These are phyloP conservation scores for Lanius ludovicianus DNA, from an alignment of 2,113 vertebrate species.

Conservation along the genomic window DNA sequence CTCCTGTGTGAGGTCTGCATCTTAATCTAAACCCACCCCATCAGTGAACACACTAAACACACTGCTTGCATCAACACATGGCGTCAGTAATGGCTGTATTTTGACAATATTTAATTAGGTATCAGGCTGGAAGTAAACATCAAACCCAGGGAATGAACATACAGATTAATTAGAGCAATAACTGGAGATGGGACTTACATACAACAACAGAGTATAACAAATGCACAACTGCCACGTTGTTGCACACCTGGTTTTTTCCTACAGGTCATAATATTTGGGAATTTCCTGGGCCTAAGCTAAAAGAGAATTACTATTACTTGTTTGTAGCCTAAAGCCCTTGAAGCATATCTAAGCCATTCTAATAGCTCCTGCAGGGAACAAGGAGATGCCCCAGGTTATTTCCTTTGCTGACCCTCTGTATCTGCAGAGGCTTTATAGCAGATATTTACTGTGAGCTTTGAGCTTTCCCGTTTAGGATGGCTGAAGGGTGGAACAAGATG, in stretches of 20 bases:
- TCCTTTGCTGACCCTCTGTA: not conserved
- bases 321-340: not conserved
- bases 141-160: not conserved
- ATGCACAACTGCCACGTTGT: not conserved
- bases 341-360: not conserved
- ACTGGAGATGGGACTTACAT: not conserved
- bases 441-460: not conserved
- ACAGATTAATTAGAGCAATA: not conserved
- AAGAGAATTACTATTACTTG: not conserved
- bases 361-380: not conserved
- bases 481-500: not conserved
- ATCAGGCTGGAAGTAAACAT: not conserved
- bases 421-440: not conserved
- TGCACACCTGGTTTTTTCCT: not conserved
- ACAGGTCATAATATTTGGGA: not conserved
- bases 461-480: not conserved
- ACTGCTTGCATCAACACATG: not conserved
- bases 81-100: conserved; percentile 4
- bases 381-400: not conserved
- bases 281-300: not conserved
- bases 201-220: not conserved
- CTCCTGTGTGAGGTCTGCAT: not conserved
- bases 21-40: not conserved
- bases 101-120: conserved; percentile 16
- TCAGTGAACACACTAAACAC: not conserved